A percentile compares a stretch with the other conserved stretches of the same genome.
phyloP scores from a whole-genome alignment of 2,888 invertebrate species.

The Sisyra terminalis region DNA sequence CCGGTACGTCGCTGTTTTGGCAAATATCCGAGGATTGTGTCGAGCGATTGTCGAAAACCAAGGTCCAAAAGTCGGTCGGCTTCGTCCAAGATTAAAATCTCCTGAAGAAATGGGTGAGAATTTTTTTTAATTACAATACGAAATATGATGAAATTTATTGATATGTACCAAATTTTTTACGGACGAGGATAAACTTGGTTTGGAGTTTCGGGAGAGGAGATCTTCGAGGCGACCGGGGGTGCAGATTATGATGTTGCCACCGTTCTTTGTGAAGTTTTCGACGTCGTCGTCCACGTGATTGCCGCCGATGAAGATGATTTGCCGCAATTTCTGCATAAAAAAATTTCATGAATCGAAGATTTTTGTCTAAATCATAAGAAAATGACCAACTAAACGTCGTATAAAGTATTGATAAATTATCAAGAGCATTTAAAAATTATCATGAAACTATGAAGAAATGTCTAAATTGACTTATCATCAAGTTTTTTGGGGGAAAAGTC shows the following conservation, averaged over 20 bases:
- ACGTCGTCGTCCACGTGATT: slow-evolving; percentile 63
- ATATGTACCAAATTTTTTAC: slow-evolving; percentile 71
- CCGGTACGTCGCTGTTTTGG: slow-evolving; percentile 91
- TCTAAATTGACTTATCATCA: too few relatives aligned
- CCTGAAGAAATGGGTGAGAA: slow-evolving; percentile 35
- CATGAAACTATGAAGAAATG: too few relatives aligned
- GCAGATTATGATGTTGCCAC: slow-evolving; percentile 77
- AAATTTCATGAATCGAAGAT: background rate
- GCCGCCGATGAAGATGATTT: slow-evolving; percentile 66
- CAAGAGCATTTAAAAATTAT: too few relatives aligned
- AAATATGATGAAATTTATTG: background rate
- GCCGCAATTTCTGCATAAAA: slow-evolving; percentile 25
- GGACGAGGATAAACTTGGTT: slow-evolving; percentile 48
- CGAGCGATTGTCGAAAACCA: slow-evolving; percentile 74
- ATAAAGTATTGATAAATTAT: too few relatives aligned
- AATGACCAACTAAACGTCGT: too few relatives aligned
- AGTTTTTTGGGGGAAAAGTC: too few relatives aligned
- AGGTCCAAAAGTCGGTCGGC: slow-evolving; percentile 88
- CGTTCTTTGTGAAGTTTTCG: slow-evolving; percentile 41
- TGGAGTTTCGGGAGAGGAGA: slow-evolving; percentile 52
- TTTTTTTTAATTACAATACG: background rate
- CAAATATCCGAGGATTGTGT: slow-evolving; percentile 75
- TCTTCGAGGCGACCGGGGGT: slow-evolving; percentile 92
- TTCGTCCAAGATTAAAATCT: slow-evolving; percentile 88
- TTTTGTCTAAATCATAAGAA: too few relatives aligned